phyloP scores from a whole-genome alignment of 2,797 vertebrate genomes.

The Gymnocypris eckloni region DNA sequence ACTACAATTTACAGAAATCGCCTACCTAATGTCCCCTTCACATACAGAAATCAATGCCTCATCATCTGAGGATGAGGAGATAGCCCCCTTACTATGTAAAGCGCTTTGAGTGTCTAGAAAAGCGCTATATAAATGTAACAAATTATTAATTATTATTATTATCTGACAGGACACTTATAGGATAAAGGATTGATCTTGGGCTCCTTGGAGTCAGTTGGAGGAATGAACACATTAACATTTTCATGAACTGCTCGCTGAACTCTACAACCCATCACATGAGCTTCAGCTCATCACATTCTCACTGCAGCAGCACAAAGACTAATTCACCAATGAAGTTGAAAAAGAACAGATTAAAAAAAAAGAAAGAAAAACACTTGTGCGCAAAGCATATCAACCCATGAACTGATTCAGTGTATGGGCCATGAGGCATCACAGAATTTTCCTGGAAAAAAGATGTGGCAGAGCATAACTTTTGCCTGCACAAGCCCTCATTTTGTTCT shows the following conservation, averaged over 20 bases:
- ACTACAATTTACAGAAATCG: not conserved
- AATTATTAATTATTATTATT: too few relatives aligned
- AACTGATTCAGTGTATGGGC: conserved; percentile 13
- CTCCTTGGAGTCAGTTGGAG: not conserved
- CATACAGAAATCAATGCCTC: not conserved
- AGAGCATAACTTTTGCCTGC: not conserved
- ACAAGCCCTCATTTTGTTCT: conserved; percentile 24
- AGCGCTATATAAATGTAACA: too few relatives aligned
- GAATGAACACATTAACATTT: conserved; percentile 15
- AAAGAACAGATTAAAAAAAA: not conserved
- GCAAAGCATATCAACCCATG: conserved; percentile 28
- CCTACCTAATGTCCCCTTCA: not conserved
- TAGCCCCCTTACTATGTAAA: too few relatives aligned
- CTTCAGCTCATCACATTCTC: conserved; percentile 42
- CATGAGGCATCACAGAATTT: not conserved
- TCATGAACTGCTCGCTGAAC: conserved; percentile 23
- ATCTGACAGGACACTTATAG: conserved; percentile 19
- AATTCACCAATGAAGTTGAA: conserved; percentile 44
- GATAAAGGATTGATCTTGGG: conserved; percentile 17
- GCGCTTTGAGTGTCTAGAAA: too few relatives aligned
- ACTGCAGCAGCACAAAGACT: conserved; percentile 40
- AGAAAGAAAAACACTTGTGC: not conserved
- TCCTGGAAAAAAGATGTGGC: not conserved
- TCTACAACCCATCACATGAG: conserved; percentile 49
- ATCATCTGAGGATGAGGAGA: too few relatives aligned